Evolutionary conservation across 1,140 invertebrate species (phyloP), one percentile per base, ranked within the genome.

Genomic region (Zaprionus tsacasi): DNA sequence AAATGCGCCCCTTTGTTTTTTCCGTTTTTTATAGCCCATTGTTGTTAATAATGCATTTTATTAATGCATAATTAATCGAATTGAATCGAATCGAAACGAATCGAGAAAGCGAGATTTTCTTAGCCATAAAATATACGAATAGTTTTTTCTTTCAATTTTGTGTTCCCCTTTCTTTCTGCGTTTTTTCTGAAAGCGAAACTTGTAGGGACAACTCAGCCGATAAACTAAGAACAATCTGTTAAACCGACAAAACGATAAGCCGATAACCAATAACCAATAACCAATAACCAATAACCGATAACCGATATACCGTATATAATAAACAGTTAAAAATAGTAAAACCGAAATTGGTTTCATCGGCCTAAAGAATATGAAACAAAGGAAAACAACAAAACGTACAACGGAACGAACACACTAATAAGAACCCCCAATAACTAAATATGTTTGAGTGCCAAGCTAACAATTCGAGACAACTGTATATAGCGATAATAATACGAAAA

Each of bases 371-470:
- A 77, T 63, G 45, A 66, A 61, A 48, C 56, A 40, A 10, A 35
- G 6, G 33, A 7, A n/a, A 70, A 43, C 48, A 72, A 74, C 17
- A 67, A 58, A 58, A 65, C n/a, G 38, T 65, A 63, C 35, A 70
- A 54, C n/a, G 68, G 54, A n/a, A n/a, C n/a, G n/a, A 65, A 52
- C 55, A 55, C 52, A 79, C 50, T 54, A 68, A 78, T 70, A 27
- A 70, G 40, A 81, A 65, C 55, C 50, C 67, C 43, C 36, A 45
- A 35, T 65, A 66, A 85, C 36, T 75, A 81, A 89, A 76, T 76
- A 83, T 87, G 89, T 91, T 91, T 91, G 87, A 91, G 87, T 91
- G 87, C 87, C 87, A 91, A 91, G 87, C 87, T 91, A 88, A 91
- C 57, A 91, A 91, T 90, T 90, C 76, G 81, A 82, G 65, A 87